phyloP scores from a whole-genome alignment of 2,113 vertebrate genomes.

The Eulacestoma nigropectus region DNA sequence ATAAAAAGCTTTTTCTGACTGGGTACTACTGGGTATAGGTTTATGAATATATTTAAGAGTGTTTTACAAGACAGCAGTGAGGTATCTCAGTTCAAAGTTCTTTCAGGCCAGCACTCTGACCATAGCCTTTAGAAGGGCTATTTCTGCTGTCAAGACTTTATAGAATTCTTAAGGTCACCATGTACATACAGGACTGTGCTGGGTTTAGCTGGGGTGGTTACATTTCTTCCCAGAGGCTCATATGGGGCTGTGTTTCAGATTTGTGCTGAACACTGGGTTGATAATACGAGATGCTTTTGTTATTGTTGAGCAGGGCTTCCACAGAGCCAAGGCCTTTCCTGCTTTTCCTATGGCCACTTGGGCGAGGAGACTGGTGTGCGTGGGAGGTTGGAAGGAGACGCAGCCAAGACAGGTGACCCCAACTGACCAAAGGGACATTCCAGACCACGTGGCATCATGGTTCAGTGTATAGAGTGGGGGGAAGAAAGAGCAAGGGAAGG shows the following conservation, averaged over 20 bases:
- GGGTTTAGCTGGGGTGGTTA: background rate
- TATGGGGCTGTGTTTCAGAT: background rate
- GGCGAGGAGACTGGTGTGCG: rapidly evolving
- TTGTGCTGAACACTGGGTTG: background rate
- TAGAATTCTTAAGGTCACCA: background rate
- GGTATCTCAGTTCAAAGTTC: background rate
- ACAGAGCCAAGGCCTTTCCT: background rate
- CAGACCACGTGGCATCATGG: rapidly evolving
- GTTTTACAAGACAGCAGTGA: background rate
- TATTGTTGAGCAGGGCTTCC: background rate
- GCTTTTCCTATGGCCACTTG: rapidly evolving
- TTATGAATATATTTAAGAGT: background rate
- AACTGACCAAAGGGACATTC: background rate
- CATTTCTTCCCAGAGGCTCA: background rate
- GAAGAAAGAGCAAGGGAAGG: background rate
- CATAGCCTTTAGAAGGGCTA: background rate
- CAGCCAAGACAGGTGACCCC: background rate
- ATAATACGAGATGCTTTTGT: background rate
- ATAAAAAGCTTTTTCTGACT: background rate
- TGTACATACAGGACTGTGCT: background rate
- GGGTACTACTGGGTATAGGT: background rate
- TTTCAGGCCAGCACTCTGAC: background rate
- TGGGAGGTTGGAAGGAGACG: background rate
- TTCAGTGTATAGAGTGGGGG: rapidly evolving
- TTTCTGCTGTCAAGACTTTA: background rate